A percentile compares a stretch with the other conserved stretches of the same genome.
These are phyloP conservation scores for Toxotes chatareus DNA, from an alignment of 2,113 vertebrate genomes.

Conservation along the genomic window DNA sequence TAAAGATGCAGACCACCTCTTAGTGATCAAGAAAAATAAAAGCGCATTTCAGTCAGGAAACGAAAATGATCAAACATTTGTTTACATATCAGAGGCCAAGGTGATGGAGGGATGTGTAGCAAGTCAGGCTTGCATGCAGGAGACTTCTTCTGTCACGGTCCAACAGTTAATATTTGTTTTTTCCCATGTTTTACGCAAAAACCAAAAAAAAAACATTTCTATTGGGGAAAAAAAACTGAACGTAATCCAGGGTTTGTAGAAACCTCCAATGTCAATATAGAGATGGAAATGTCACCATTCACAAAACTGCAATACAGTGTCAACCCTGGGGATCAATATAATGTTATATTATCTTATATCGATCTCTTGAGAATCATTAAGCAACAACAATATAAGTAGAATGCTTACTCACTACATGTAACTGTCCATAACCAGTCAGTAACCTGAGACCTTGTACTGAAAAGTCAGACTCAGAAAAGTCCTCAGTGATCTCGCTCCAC, in stretches of 20 bases:
- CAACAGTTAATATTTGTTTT: no score
- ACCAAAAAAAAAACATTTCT: no score
- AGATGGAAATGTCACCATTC: background rate
- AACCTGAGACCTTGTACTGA: background rate
- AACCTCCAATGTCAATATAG: background rate
- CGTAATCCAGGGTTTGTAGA: background rate
- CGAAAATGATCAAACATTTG: no score
- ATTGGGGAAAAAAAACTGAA: background rate
- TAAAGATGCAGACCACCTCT: no score
- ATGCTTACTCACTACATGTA: background rate
- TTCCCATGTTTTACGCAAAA: no score
- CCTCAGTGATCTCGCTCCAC: background rate
- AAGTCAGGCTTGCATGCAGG: no score
- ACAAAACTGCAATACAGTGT: background rate
- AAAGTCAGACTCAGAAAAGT: background rate
- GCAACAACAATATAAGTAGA: background rate
- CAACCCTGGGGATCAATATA: background rate
- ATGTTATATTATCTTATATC: background rate
- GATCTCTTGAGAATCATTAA: background rate
- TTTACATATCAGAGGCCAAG: no score
- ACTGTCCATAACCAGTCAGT: no score
- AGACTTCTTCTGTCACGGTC: no score
- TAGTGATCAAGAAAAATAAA: no score
- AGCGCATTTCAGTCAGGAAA: background rate
- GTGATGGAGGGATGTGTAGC: no score